Evolutionary conservation across 2,797 vertebrate genomes (phyloP), one percentile per base, ranked within the genome.

Genomic region (Rhinella marina): DNA sequence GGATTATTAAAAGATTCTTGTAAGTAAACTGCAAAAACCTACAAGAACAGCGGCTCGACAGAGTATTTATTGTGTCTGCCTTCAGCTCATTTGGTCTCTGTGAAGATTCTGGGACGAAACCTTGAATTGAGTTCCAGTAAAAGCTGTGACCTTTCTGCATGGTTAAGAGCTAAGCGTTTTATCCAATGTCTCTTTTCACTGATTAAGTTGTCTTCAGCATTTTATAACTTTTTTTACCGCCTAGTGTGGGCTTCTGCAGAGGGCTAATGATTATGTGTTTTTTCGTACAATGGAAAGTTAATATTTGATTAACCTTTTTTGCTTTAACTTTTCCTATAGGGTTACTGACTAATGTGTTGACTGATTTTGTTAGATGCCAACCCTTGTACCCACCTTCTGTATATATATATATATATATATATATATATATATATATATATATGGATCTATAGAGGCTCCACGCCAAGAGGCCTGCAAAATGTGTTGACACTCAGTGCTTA

Each of bases 221-320:
- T 84, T 84, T 48, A 76, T 61, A 75, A 75, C 56, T 66, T 64
- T 27, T n/a, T 54, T 62, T 85, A 78, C 19, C 27, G 12, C 68
- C 1, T 72, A 59, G 68, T 29, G 25, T 50, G 29, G 21, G 12
- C 54, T 66, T 25, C 80, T 25, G 79, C n/a, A 1, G 21, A 16
- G 66, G 50, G 86, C 29, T 82, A 81, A 81, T 87, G 52, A 81
- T 87, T 87, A 81, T 27, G 21, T 81, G 59, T 2, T 41, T 72
- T 23, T 23, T 61, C 9, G 41, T 62, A 7, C 32, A 13, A 23
- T 23, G 16, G 7, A 17, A 68, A 68, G 59, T 82, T 70, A 82
- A 82, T 68, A 17, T 82, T 68, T 68, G 50, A 82, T 25, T 52
- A 11, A 17, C 81, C 23, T 68, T 23, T 25, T 82, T 27, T 78